Evolutionary conservation across 1,140 invertebrate genomes (phyloP), one percentile per base, ranked within the genome.

Genomic region (Drosophila ficusphila): DNA sequence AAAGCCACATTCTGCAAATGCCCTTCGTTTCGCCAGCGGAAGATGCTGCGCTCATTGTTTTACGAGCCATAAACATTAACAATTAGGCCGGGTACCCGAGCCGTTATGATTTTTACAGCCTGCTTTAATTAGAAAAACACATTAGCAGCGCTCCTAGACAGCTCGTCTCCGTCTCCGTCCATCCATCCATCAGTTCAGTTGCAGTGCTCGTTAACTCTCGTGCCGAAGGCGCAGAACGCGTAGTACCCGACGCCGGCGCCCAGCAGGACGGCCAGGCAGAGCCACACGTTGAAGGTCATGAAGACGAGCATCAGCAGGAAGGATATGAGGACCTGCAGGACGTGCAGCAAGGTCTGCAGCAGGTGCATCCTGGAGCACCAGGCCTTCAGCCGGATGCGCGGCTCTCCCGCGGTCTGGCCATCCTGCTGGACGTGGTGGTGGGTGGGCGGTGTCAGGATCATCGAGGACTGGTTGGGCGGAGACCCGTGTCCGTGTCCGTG

Each of bases 221-320:
- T 39, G 25, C n/a, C 27, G 3, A 51, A 34, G 14, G 53, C 76
- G 23, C 78, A 98, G 91, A 99, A 99, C 48, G 97, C 92, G 91
- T 99, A 98, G 92, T 98, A 99, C 2, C 98, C 98, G 6, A 96
- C 92, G 0, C 95, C 97, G 12, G 97, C 95, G 0, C 98, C 98
- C 2, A 98, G 78, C 0, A 98, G 94, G 12, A 99, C 95, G 0
- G 96, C 96, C 9, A 97, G 51, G 86, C 97, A 98, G 4, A 99
- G 92, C 81, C 81, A 86, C 5, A 85, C 72, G 19, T 86, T 85
- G 41, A 98, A 99, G 0, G 97, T 99, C 98, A 99, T 99, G 92
- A 99, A 99, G 54, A 99, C 96, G 91, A 99, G 93, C 98, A 99
- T 99, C 16, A 99, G 94, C 76, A 98, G 11, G 96, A 97, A 99